Evolutionary conservation across 1,140 invertebrate genomes (phyloP).

Genomic region (Solenopsis invicta): DNA sequence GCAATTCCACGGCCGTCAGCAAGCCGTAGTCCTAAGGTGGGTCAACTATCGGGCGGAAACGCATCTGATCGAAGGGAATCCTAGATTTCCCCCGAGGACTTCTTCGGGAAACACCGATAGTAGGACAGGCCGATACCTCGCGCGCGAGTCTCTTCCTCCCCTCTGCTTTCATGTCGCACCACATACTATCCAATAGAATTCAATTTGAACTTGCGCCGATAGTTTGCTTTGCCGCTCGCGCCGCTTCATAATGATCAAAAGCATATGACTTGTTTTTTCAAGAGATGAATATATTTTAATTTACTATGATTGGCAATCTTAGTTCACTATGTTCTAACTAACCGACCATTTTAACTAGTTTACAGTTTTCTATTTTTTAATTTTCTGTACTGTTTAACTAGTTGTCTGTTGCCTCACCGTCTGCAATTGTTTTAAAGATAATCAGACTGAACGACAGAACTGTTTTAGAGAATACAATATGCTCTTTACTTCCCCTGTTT

Average conservation of each 20-base stretch:
- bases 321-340: background rate
- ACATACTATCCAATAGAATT: slow-evolving; percentile 62
- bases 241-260: slow-evolving; percentile 24
- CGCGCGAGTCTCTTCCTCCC: slow-evolving; percentile 50
- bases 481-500: too few species aligned
- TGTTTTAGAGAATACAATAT: too few species aligned
- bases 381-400: too few species aligned
- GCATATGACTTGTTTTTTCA: background rate
- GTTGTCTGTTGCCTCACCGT: too few species aligned
- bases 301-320: background rate
- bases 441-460: too few species aligned
- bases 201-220: slow-evolving; percentile 58
- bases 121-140: background rate
- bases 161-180: slow-evolving; percentile 57
- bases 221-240: slow-evolving; percentile 25
- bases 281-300: background rate
- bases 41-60: slow-evolving; percentile 58
- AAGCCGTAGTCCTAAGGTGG: slow-evolving; percentile 47
- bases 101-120: slow-evolving; percentile 52
- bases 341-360: background rate
- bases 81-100: slow-evolving; percentile 73
- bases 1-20: slow-evolving; percentile 65
- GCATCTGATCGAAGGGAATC: slow-evolving; percentile 58
- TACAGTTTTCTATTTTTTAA: background rate
- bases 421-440: too few species aligned